Conservation (phyloP, 2,797 vertebrate genomes). For the Anabas testudineus region DNA sequence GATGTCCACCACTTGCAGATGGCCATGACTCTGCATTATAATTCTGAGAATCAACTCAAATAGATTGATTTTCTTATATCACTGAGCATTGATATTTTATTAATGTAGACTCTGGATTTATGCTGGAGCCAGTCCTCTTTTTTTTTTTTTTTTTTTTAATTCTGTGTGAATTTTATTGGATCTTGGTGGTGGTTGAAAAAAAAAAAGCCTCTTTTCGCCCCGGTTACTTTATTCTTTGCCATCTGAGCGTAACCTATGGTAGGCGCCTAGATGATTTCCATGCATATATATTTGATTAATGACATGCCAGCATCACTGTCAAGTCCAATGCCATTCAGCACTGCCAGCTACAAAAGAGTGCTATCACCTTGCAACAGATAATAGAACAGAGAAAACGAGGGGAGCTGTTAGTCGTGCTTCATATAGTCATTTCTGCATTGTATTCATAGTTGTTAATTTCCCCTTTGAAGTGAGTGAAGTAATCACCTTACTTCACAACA, state of each 20-base stretch:
- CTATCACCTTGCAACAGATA: conserved; percentile 64
- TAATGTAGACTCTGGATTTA: conserved; percentile 73
- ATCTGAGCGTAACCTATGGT: conserved; percentile 78
- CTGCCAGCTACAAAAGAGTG: conserved; percentile 67
- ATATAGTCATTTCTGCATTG: conserved; percentile 54
- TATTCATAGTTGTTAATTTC: conserved; percentile 62
- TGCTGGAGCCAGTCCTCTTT: conserved; percentile 51
- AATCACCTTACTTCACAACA: conserved; percentile 57
- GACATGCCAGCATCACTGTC: conserved; percentile 76
- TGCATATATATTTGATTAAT: conserved; percentile 84
- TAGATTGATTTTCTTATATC: conserved; percentile 65
- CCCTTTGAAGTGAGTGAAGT: conserved; percentile 69
- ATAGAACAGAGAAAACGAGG: conserved; percentile 47
- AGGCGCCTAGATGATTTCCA: conserved; percentile 73
- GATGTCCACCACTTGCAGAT: conserved; percentile 21
- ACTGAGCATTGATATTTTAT: conserved; percentile 76
- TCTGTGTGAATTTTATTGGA: conserved; percentile 63
- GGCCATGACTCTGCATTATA: conserved; percentile 44
- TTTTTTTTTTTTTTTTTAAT: conserved; percentile 61
- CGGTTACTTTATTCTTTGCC: conserved; percentile 77
- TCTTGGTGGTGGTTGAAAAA: too few relatives aligned
- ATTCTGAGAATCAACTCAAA: conserved; percentile 56
- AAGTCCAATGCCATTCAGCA: conserved; percentile 80
- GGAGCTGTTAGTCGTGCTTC: conserved; percentile 35
- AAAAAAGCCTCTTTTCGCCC: conserved; percentile 69